phyloP scores from a whole-genome alignment of 2,888 invertebrate species.

The Pterobdella sp. region DNA sequence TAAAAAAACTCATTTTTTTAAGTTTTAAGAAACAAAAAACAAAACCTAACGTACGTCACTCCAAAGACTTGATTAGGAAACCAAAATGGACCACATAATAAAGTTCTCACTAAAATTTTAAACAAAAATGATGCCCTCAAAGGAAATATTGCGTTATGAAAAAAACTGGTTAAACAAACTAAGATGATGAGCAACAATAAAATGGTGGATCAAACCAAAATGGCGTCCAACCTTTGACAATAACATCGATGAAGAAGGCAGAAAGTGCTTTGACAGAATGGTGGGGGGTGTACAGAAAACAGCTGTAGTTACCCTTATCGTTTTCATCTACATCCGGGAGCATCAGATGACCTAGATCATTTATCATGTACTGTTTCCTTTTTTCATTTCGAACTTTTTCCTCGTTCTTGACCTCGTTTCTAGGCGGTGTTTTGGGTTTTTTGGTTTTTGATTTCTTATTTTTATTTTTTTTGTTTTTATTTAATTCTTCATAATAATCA shows the following conservation, averaged over 20 bases:
- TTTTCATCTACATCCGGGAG: background rate
- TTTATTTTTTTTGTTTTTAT: background rate
- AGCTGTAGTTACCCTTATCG: slow-evolving; percentile 9
- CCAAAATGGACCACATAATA: too few relatives aligned
- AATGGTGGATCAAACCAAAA: too few relatives aligned
- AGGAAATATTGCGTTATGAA: too few relatives aligned
- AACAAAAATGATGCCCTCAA: too few relatives aligned
- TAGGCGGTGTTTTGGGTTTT: background rate
- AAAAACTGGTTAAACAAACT: too few relatives aligned
- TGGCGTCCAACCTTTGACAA: background rate
- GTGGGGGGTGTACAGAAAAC: slow-evolving; percentile 14
- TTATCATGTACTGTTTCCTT: background rate
- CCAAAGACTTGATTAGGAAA: too few relatives aligned
- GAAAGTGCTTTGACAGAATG: background rate
- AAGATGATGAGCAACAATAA: too few relatives aligned
- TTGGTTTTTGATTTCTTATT: background rate
- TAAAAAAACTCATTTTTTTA: too few relatives aligned
- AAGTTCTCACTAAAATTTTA: too few relatives aligned
- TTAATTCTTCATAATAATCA: slow-evolving; percentile 4
- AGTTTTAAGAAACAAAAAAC: too few relatives aligned
- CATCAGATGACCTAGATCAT: background rate
- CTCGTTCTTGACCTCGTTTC: background rate
- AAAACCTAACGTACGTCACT: too few relatives aligned
- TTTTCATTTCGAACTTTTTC: background rate
- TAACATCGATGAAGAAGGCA: background rate